Evolutionary conservation across 2,113 vertebrate species (phyloP).

Genomic region (Ardeotis arabs): DNA sequence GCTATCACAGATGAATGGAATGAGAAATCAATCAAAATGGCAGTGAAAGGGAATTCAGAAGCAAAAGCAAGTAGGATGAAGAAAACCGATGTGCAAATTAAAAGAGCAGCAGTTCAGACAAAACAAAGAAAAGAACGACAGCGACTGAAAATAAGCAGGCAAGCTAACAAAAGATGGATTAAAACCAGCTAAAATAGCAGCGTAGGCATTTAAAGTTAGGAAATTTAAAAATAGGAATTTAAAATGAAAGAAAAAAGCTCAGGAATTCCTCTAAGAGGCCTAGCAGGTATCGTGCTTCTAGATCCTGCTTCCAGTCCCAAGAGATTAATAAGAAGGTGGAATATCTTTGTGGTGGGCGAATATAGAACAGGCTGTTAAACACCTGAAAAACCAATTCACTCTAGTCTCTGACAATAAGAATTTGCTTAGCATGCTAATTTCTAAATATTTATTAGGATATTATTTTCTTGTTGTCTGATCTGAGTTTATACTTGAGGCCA

Average conservation of each 20-base stretch:
- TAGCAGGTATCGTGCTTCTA: not conserved
- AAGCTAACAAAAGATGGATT: not conserved
- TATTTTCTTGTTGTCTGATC: not conserved
- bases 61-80: not conserved
- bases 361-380: not conserved
- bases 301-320: not conserved
- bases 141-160: not conserved
- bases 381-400: not conserved
- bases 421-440: not conserved
- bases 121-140: not conserved
- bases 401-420: not conserved
- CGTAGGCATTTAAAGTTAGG: not conserved
- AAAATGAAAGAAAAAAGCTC: not conserved
- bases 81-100: not conserved
- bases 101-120: not conserved
- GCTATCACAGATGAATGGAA: not conserved
- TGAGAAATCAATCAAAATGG: not conserved
- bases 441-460: not conserved
- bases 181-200: not conserved
- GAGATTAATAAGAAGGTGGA: not conserved
- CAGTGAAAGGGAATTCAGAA: not conserved
- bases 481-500: not conserved
- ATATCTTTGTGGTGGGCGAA: not conserved
- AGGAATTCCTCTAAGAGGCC: not conserved
- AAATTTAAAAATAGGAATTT: not conserved